Evolutionary conservation across 2,888 invertebrate genomes (phyloP).

Genomic region (Ormyrus labotus): DNA sequence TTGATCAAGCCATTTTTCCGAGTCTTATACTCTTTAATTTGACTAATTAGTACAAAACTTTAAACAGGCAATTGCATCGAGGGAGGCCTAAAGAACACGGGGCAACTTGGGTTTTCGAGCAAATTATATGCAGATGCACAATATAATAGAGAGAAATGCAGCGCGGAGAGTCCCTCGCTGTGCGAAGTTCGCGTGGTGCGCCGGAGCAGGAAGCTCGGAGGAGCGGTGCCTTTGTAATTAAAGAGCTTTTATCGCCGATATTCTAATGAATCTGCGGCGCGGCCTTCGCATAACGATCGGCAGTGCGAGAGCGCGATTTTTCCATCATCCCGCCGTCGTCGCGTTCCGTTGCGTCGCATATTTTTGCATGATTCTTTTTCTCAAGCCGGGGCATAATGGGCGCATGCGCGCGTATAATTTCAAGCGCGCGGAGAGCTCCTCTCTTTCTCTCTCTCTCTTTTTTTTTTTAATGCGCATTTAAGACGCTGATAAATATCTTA

Average conservation of each 20-base stretch:
- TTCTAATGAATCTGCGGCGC: slow-evolving; percentile 66
- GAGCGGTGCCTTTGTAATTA: slow-evolving; percentile 68
- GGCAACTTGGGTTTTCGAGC: no score
- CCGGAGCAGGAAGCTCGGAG: slow-evolving; percentile 30
- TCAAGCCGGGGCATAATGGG: slow-evolving; percentile 16
- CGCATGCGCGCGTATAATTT: slow-evolving; percentile 31
- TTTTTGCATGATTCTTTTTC: slow-evolving; percentile 51
- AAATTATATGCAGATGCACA: neutral
- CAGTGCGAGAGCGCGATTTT: slow-evolving; percentile 41
- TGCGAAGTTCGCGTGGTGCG: slow-evolving; percentile 7
- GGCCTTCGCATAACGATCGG: slow-evolving; percentile 67
- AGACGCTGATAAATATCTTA: slow-evolving; percentile 50
- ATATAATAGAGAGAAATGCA: neutral
- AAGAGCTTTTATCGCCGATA: slow-evolving; percentile 69
- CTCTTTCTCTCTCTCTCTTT: neutral
- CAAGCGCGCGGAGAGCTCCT: neutral
- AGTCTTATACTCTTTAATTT: no score
- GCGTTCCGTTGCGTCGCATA: slow-evolving; percentile 30
- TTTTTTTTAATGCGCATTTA: slow-evolving; percentile 49
- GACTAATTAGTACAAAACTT: no score
- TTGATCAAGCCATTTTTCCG: no score
- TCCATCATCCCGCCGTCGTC: slow-evolving; percentile 42
- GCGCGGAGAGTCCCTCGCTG: neutral
- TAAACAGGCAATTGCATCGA: no score
- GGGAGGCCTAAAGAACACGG: no score